phyloP scores from a whole-genome alignment of 1,140 invertebrate genomes.

The Camponotus floridanus region DNA sequence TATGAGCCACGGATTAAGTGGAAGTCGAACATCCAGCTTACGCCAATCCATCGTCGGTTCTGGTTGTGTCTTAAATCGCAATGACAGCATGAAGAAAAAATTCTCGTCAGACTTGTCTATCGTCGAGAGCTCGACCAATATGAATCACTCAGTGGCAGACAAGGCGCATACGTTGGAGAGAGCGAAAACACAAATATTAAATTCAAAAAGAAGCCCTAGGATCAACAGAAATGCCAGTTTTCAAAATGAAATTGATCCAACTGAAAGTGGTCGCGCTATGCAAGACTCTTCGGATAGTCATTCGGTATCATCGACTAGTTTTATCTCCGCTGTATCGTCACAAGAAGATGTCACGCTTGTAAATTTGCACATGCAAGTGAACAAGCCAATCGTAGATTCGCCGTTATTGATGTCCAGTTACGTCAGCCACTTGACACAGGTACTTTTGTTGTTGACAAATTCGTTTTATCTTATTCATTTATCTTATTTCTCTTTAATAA shows the following conservation, averaged over 20 bases:
- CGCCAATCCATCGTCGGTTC: constrained; percentile 88
- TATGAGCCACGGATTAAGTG: constrained; percentile 87
- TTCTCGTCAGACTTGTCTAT: constrained; percentile 86
- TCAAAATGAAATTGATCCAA: constrained; percentile 70
- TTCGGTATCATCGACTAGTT: constrained; percentile 94
- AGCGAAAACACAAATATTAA: constrained; percentile 76
- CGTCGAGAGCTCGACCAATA: constrained; percentile 86
- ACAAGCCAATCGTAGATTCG: constrained; percentile 97
- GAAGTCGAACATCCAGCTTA: constrained; percentile 88
- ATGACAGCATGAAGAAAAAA: constrained; percentile 86
- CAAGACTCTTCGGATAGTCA: constrained; percentile 89
- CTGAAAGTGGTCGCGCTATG: constrained; percentile 75
- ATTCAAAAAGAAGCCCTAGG: constrained; percentile 75
- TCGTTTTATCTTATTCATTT: not conserved
- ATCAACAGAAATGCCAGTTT: constrained; percentile 73
- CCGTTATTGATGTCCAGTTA: constrained; percentile 98
- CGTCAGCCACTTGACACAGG: constrained; percentile 96
- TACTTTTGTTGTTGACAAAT: constrained; percentile 80
- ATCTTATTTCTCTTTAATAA: too few species aligned
- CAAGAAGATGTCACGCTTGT: constrained; percentile 97
- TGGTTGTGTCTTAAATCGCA: constrained; percentile 83
- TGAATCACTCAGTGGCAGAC: constrained; percentile 74
- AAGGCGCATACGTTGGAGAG: constrained; percentile 83
- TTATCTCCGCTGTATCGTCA: constrained; percentile 97
- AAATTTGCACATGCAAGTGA: constrained; percentile 97